Percentiles rank a stretch among this genome's conserved stretches.
phyloP scores from a whole-genome alignment of 1,140 invertebrate species.

The Drosophila sproati region DNA sequence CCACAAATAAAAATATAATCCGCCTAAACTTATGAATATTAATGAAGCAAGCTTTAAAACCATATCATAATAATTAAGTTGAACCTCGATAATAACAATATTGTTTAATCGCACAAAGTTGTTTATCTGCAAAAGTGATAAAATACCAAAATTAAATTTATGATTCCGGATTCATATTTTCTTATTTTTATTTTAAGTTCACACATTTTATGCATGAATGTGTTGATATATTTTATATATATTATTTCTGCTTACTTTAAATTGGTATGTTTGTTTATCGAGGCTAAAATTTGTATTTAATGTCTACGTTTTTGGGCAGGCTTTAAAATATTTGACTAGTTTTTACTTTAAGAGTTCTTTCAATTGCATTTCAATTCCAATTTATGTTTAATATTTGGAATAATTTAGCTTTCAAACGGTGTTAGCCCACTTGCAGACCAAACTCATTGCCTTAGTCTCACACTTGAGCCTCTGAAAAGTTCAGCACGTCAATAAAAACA shows the following conservation, averaged over 20 bases:
- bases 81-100: neutral
- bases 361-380: neutral
- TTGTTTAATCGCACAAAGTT: neutral
- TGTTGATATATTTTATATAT: neutral
- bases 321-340: conserved; percentile 6
- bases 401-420: conserved; percentile 15
- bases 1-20: conserved; percentile 21
- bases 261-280: conserved; percentile 15
- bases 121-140: conserved; percentile 2
- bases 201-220: conserved; percentile 12
- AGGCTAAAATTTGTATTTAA: neutral
- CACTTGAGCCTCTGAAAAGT: conserved; percentile 41
- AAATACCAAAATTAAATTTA: conserved; percentile 24
- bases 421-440: conserved; percentile 33
- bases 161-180: conserved; percentile 7
- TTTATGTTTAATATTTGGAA: neutral
- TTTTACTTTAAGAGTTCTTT: neutral
- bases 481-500: conserved; percentile 48
- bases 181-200: conserved; percentile 8
- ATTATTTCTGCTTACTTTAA: conserved; percentile 3
- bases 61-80: neutral
- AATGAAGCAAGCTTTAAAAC: neutral
- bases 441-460: conserved; percentile 31
- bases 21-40: conserved; percentile 8
- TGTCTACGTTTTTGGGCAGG: neutral